A percentile compares a stretch with the other conserved stretches of the same genome.
phyloP scores from a whole-genome alignment of 2,797 vertebrate species.

The Trachops cirrhosus region DNA sequence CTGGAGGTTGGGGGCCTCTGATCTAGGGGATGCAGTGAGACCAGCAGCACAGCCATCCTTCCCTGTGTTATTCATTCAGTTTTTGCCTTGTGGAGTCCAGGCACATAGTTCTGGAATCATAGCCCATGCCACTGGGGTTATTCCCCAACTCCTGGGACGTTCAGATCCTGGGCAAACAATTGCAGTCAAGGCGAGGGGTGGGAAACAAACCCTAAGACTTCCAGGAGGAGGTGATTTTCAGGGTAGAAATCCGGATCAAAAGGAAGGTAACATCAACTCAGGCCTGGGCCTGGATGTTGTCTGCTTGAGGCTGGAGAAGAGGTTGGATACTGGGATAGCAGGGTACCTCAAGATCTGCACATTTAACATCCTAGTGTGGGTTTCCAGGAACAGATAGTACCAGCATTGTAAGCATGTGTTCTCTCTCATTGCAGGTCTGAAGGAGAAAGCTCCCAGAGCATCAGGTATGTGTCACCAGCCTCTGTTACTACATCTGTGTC shows the following conservation, averaged over 20 bases:
- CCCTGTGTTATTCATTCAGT: neutral
- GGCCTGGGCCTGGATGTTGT: neutral
- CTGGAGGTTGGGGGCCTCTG: too few species aligned
- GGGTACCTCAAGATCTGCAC: neutral
- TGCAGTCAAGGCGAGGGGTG: too few species aligned
- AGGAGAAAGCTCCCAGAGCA: conserved; percentile 84
- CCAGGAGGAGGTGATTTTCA: neutral
- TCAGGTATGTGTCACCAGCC: conserved; percentile 84
- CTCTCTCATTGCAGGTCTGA: conserved; percentile 87
- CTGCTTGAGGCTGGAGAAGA: neutral
- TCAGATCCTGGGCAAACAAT: neutral
- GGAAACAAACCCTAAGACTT: neutral
- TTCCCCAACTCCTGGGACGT: neutral
- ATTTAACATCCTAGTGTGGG: fast-evolving
- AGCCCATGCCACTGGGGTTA: neutral
- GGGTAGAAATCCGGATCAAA: neutral
- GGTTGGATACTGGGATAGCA: neutral
- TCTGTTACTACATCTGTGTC: neutral
- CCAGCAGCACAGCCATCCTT: fast-evolving
- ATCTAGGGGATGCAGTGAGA: neutral
- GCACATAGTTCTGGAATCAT: neutral
- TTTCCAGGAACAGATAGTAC: neutral
- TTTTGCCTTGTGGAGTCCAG: neutral
- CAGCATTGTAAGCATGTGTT: conserved; percentile 51
- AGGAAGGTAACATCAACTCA: neutral